Conservation (phyloP, 2,113 vertebrate species). For the Brienomyrus brachyistius region DNA sequence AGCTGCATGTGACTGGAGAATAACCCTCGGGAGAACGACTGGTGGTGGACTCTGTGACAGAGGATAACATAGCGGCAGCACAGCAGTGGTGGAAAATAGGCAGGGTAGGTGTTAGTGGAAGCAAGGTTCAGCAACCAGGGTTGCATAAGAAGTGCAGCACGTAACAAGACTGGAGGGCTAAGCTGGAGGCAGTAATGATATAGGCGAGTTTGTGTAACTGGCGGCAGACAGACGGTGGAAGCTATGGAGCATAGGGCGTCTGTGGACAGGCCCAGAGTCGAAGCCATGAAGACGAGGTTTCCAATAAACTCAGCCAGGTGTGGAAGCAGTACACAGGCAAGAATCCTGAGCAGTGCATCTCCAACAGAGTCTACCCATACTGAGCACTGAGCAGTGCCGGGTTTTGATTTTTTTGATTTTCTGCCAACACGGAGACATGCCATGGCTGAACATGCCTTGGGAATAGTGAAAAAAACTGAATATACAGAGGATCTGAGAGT, state of each 20-base stretch:
- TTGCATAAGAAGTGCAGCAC: neutral
- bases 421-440: neutral
- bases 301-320: neutral
- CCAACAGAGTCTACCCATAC: neutral
- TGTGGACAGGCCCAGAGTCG: neutral
- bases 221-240: neutral
- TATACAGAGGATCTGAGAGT: neutral
- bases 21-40: neutral
- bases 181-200: neutral
- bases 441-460: neutral
- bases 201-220: neutral
- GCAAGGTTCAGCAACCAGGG: neutral
- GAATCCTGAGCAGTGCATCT: neutral
- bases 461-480: neutral
- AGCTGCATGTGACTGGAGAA: neutral
- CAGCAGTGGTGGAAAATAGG: neutral
- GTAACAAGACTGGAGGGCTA: neutral
- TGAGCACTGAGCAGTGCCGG: neutral
- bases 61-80: neutral
- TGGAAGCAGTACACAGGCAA: neutral
- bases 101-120: neutral
- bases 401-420: neutral
- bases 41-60: neutral
- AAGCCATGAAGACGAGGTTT: neutral
- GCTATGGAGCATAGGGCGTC: neutral